A percentile compares a stretch with the other conserved stretches of the same genome.
Evolutionary conservation across 2,797 vertebrate genomes (phyloP).

Genomic region (Sebastes elongatus): DNA sequence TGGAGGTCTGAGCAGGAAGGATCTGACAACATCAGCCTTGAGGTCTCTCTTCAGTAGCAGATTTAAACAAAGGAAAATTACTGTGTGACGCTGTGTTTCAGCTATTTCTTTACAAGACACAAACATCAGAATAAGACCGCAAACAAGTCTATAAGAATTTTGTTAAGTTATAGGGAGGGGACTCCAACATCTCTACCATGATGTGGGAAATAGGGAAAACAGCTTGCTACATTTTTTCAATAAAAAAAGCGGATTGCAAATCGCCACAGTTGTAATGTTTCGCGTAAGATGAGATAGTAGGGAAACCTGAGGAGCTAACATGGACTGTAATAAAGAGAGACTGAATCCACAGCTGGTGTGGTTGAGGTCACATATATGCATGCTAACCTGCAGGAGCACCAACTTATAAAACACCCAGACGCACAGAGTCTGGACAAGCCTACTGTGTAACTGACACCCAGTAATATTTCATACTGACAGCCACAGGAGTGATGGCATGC

Average conservation of each 20-base stretch:
- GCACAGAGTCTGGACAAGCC: slow-evolving; percentile 8
- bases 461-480: slow-evolving; percentile 42
- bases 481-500: slow-evolving; percentile 4
- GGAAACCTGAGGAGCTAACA: background rate
- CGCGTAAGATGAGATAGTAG: background rate
- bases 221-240: too few species aligned
- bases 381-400: background rate
- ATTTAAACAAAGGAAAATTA: background rate
- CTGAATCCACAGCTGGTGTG: slow-evolving; percentile 20
- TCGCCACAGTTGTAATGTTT: background rate
- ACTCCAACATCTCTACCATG: background rate
- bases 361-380: slow-evolving; percentile 5
- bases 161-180: background rate
- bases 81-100: background rate
- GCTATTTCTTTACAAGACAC: background rate
- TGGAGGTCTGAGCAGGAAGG: background rate
- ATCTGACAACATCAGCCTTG: background rate
- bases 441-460: slow-evolving; percentile 36
- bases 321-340: background rate
- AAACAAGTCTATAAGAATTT: background rate
- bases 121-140: background rate
- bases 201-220: too few species aligned
- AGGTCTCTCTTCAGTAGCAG: background rate
- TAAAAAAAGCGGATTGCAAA: background rate
- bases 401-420: slow-evolving; percentile 8